phyloP scores from a whole-genome alignment of 2,888 invertebrate genomes.

The Sepiola atlantica region DNA sequence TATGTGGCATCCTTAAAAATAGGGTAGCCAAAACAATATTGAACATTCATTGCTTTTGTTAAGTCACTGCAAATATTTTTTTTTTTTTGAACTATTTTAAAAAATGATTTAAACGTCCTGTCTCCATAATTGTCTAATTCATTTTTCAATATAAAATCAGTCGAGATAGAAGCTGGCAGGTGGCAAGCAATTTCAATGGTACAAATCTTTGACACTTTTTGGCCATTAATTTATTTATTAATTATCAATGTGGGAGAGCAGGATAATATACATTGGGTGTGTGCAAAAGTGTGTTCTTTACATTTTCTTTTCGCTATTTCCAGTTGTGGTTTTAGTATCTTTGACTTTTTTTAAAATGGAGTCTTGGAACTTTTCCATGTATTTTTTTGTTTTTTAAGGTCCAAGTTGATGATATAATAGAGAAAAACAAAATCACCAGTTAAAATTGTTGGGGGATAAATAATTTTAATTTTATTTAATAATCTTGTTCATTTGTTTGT shows the following conservation, averaged over 20 bases:
- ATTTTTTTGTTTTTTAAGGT: too few species aligned
- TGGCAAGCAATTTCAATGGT: neutral
- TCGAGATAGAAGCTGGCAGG: neutral
- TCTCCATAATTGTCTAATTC: neutral
- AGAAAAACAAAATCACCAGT: neutral
- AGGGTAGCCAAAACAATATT: neutral
- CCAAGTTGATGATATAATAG: neutral
- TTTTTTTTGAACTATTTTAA: too few species aligned
- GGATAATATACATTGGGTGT: neutral
- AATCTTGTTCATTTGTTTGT: constrained; percentile 6
- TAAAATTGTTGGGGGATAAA: neutral
- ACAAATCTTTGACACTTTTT: neutral
- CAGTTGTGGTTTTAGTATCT: too few species aligned
- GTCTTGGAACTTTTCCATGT: too few species aligned
- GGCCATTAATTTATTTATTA: neutral
- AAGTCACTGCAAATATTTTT: too few species aligned
- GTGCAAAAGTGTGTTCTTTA: too few species aligned
- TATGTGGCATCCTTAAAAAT: neutral
- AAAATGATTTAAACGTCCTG: neutral
- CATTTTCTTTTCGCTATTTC: too few species aligned
- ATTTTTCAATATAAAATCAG: neutral
- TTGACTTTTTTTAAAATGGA: too few species aligned
- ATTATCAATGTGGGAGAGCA: neutral
- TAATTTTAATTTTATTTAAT: neutral
- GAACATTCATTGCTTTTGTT: neutral